Conservation (phyloP, 2,113 vertebrate genomes). For the sheep (Ovis aries) region DNA sequence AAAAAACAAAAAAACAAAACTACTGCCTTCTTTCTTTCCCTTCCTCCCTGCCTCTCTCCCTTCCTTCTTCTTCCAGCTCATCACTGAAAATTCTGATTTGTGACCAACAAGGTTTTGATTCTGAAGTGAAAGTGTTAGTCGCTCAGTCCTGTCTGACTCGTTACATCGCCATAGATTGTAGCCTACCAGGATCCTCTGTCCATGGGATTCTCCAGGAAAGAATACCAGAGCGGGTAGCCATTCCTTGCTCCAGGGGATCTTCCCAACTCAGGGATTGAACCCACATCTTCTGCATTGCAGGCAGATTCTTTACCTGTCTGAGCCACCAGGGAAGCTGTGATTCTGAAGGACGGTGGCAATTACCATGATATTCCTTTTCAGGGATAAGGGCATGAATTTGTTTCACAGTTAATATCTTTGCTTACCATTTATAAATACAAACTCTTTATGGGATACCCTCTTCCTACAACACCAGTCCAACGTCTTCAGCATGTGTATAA, state of each 20-base stretch:
- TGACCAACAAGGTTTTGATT: not conserved
- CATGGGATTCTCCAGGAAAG: not conserved
- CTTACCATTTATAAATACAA: not conserved
- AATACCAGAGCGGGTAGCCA: not conserved
- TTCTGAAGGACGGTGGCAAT: not conserved
- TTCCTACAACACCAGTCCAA: accelerated
- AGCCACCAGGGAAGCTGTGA: not conserved
- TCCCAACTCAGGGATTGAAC: not conserved
- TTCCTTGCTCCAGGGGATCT: not conserved
- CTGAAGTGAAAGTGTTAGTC: not conserved
- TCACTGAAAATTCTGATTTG: not conserved
- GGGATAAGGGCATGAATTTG: not conserved
- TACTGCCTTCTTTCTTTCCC: accelerated
- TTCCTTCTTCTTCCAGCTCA: not conserved
- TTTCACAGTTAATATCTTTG: not conserved
- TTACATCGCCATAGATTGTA: not conserved
- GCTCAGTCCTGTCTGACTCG: not conserved
- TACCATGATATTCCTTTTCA: not conserved
- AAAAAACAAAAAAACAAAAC: not conserved
- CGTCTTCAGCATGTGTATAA: not conserved
- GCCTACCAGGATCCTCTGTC: not conserved
- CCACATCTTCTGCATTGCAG: not conserved
- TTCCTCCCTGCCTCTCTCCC: accelerated
- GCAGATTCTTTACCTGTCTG: not conserved
- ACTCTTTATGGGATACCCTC: not conserved